A percentile compares a stretch with the other conserved stretches of the same genome.
Evolutionary conservation across 2,888 invertebrate species (phyloP).

Genomic region (Glomeris marginata): DNA sequence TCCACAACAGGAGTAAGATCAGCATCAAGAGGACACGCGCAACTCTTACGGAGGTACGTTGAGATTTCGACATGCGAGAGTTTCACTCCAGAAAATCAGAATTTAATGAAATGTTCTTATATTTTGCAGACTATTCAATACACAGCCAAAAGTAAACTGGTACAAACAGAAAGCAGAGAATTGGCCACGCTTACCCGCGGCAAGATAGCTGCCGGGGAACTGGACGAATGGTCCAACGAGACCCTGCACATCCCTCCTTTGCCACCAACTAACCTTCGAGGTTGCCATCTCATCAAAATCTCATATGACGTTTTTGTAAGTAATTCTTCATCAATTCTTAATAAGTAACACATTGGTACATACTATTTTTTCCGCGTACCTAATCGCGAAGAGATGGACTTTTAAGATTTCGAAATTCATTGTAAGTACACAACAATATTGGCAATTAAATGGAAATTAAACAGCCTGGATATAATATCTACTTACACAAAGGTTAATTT

Average conservation of each 20-base stretch:
- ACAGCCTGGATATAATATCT: no score
- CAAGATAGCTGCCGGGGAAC: constrained; percentile 62
- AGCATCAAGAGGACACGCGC: constrained; percentile 74
- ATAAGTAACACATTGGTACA: no score
- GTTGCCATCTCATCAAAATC: constrained; percentile 84
- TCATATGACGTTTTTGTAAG: constrained; percentile 84
- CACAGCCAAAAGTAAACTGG: constrained; percentile 66
- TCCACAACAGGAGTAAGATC: constrained; percentile 70
- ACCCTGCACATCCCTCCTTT: constrained; percentile 82
- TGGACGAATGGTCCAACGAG: constrained; percentile 74
- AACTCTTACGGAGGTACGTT: constrained; percentile 55
- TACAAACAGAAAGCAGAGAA: constrained; percentile 72
- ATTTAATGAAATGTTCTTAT: constrained; percentile 11
- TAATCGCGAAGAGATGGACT: no score
- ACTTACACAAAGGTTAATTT: no score
- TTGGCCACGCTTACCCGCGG: constrained; percentile 62
- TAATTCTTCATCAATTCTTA: constrained; percentile 22
- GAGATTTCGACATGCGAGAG: no score
- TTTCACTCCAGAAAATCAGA: no score
- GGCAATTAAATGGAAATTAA: no score
- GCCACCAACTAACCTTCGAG: constrained; percentile 83
- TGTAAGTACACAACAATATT: no score
- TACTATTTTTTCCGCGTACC: no score
- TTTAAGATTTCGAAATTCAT: no score
- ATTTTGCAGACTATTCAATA: constrained; percentile 64